Evolutionary conservation across 2,888 invertebrate genomes (phyloP).

Genomic region (Hermaeophaga mercurialis): DNA sequence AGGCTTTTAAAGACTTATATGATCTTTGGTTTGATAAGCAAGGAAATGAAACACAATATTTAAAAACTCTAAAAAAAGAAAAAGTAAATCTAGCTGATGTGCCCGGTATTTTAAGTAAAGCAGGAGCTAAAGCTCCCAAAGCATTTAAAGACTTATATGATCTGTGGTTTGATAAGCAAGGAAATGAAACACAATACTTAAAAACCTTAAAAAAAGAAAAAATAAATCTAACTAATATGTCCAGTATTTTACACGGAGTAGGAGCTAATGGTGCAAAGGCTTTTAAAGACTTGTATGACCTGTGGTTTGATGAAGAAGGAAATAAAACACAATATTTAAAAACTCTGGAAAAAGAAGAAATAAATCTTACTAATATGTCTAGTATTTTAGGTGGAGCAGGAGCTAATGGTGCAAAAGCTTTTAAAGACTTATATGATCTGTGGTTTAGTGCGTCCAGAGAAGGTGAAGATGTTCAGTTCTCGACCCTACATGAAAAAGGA

Average conservation of each 20-base stretch:
- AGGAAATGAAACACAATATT: too few relatives aligned
- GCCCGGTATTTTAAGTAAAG: too few relatives aligned
- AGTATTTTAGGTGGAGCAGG: slow-evolving; percentile 5
- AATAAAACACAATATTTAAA: slow-evolving; percentile 8
- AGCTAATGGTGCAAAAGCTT: slow-evolving; percentile 3
- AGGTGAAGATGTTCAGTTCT: too few relatives aligned
- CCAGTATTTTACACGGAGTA: slow-evolving; percentile 8
- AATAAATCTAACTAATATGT: slow-evolving; percentile 3
- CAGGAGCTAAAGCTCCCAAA: too few relatives aligned
- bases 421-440: slow-evolving; percentile 6
- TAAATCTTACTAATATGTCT: slow-evolving; percentile 5
- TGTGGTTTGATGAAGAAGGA: slow-evolving; percentile 10
- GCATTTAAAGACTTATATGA: too few relatives aligned
- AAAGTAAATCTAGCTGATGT: too few relatives aligned
- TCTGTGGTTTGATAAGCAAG: too few relatives aligned
- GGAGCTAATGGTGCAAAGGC: slow-evolving; percentile 6
- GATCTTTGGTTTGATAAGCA: too few relatives aligned
- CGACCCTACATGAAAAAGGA: neutral
- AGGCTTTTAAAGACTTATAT: too few relatives aligned
- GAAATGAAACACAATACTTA: too few relatives aligned
- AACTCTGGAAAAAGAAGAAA: slow-evolving; percentile 4
- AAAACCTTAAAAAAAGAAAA: slow-evolving; percentile 40
- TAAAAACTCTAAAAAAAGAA: too few relatives aligned
- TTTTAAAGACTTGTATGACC: slow-evolving; percentile 10
- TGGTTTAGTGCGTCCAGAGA: slow-evolving; percentile 3